A percentile compares a stretch with the other conserved stretches of the same genome.
Evolutionary conservation across 1,140 invertebrate genomes (phyloP).

Genomic region (Polypedilum vanderplanki): DNA sequence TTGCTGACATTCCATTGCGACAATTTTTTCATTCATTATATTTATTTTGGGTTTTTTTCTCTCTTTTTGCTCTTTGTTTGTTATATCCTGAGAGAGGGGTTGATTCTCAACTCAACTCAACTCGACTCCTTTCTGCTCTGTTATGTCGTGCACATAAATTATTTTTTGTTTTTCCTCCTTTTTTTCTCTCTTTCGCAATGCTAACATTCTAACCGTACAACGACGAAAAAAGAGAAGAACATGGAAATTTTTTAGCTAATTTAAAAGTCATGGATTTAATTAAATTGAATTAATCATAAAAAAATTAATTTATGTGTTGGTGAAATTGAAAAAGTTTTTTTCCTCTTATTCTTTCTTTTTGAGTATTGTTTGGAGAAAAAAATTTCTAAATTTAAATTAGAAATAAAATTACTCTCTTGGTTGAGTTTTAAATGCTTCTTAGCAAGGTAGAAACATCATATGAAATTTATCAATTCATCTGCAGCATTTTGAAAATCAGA

Average conservation of each 20-base stretch:
- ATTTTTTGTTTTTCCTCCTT: neutral
- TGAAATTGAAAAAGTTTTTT: constrained; percentile 26
- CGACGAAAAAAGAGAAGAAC: neutral
- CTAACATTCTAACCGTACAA: neutral
- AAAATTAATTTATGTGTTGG: constrained; percentile 21
- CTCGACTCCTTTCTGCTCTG: neutral
- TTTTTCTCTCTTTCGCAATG: neutral
- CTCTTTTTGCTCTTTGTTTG: neutral
- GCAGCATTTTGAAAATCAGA: too few species aligned
- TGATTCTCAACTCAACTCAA: too few species aligned
- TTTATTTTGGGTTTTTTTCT: neutral
- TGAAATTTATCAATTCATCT: too few species aligned
- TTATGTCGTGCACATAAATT: neutral
- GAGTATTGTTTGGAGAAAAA: neutral
- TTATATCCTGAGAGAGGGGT: too few species aligned
- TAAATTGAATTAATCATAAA: constrained; percentile 28
- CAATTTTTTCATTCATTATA: constrained; percentile 1
- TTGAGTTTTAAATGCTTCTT: too few species aligned
- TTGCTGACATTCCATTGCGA: neutral
- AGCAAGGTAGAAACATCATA: too few species aligned
- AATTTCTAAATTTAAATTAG: neutral
- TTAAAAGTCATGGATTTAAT: constrained; percentile 28
- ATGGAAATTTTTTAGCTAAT: constrained; percentile 16
- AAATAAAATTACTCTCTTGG: neutral
- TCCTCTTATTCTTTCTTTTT: neutral